Conservation (phyloP, 2,113 vertebrate species). For the Panurus biarmicus region DNA sequence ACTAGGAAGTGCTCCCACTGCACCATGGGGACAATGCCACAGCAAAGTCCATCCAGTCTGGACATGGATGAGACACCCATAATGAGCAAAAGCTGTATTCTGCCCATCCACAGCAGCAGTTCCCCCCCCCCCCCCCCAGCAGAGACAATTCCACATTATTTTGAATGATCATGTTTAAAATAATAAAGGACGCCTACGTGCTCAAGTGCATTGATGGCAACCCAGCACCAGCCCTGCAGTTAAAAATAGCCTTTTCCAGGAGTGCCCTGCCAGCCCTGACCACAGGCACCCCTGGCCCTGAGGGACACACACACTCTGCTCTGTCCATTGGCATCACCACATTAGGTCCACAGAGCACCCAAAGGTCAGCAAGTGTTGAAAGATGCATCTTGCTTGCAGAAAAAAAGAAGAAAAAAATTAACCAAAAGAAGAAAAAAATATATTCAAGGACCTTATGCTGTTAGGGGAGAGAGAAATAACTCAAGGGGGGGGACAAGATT, state of each 20-base stretch:
- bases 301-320: background rate
- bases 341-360: rapidly evolving
- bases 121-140: background rate
- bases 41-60: background rate
- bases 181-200: background rate
- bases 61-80: rapidly evolving
- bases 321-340: background rate
- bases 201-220: background rate
- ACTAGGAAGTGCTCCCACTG: background rate
- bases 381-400: background rate
- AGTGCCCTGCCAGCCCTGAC: background rate
- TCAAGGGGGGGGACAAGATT: background rate
- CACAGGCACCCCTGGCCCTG: background rate
- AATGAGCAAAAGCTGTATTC: rapidly evolving
- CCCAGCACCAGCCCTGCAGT: background rate
- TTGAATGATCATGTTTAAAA: background rate
- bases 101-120: background rate
- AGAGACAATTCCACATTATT: background rate
- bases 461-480: background rate
- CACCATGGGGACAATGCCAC: background rate
- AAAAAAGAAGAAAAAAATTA: background rate
- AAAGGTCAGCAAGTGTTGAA: background rate
- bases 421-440: background rate
- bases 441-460: background rate
- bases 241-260: conserved; percentile 22